phyloP scores from a whole-genome alignment of 53 echinoderm and acorn worm genomes.

The Echinometra lucunter region DNA sequence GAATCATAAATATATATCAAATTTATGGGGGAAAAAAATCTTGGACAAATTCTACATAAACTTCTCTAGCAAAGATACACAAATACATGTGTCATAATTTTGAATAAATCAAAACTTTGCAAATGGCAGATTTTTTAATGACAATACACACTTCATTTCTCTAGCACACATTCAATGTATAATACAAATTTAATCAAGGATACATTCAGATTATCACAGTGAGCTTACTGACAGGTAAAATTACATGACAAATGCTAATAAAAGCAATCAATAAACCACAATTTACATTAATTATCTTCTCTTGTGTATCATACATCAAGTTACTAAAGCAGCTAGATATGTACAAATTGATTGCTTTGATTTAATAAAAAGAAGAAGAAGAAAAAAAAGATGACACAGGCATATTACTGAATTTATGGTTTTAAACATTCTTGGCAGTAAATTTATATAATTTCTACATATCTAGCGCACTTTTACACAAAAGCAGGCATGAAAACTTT shows the following conservation, averaged over 20 bases:
- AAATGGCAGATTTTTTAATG: not conserved
- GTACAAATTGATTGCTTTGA: not conserved
- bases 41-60: not conserved
- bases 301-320: not conserved
- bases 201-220: not conserved
- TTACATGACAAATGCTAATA: not conserved
- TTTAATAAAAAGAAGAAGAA: not conserved
- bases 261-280: not conserved
- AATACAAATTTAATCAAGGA: slow-evolving; percentile 11
- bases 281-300: not conserved
- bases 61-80: not conserved
- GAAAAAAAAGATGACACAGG: too few species aligned
- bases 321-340: not conserved
- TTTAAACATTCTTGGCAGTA: not conserved
- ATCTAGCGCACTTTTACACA: not conserved
- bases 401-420: not conserved
- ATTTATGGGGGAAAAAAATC: too few species aligned
- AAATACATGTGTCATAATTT: not conserved
- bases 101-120: not conserved
- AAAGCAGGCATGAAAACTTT: not conserved
- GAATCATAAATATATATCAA: too few species aligned
- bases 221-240: not conserved
- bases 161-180: slow-evolving; percentile 7
- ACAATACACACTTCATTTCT: not conserved
- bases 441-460: not conserved